Conservation (phyloP, 2,113 vertebrate genomes). For the Saccopteryx leptura region DNA sequence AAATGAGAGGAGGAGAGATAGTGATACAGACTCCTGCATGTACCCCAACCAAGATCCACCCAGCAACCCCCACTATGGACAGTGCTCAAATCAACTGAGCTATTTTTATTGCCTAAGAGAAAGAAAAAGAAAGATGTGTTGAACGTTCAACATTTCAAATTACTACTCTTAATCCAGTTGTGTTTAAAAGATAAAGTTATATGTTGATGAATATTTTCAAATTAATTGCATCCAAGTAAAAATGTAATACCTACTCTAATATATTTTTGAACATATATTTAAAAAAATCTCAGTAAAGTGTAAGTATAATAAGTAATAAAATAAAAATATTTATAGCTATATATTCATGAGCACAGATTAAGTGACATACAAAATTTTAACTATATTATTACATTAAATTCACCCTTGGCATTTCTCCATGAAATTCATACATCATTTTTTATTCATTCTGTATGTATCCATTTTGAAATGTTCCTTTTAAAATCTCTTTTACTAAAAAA, state of each 20-base stretch:
- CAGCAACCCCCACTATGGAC: too few relatives aligned
- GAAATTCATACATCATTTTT: background rate
- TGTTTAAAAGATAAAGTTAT: background rate
- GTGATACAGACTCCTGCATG: too few relatives aligned
- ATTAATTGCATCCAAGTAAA: background rate
- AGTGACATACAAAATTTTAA: background rate
- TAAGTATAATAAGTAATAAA: background rate
- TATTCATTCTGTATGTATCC: background rate
- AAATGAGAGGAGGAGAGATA: background rate
- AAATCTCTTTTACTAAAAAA: constrained; percentile 32
- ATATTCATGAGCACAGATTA: background rate
- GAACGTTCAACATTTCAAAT: background rate
- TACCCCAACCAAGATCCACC: too few relatives aligned
- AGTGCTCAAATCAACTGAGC: too few relatives aligned
- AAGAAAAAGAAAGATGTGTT: background rate
- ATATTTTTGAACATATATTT: background rate
- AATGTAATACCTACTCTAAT: background rate
- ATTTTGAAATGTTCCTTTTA: background rate
- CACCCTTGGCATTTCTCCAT: background rate
- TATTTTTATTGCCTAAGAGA: background rate
- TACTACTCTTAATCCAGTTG: background rate
- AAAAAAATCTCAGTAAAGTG: background rate
- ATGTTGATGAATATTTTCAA: constrained; percentile 20
- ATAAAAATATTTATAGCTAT: background rate
- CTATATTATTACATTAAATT: background rate